Base-by-base conservation (phyloP, 2,888 invertebrate species). In the Ichneumoninae sp. region DNA sequence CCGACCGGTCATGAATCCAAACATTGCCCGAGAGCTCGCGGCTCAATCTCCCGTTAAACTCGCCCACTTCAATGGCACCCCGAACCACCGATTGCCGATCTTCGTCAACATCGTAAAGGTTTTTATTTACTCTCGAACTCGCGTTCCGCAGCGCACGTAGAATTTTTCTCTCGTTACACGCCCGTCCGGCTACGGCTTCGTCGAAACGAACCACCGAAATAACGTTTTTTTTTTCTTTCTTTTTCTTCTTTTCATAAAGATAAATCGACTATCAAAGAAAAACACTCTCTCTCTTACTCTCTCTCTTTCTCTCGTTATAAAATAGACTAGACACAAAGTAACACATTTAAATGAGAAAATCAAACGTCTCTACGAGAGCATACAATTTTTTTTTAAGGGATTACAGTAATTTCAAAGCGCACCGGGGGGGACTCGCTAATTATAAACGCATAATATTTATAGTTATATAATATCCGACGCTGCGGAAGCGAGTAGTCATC, bases 401-500 rank as follows among this genome's bases (percentile, higher is more conserved):
- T 30, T 66, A 80, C 33, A 71, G 81, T 65, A 78, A 78, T 80
- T 80, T 72, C 7, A 57, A 83, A 80, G 62, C 80, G 71, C 74
- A 74, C 79, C 69, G 80, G 77, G 80, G 77, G 16, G 57, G 16
- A 60, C 69, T 77, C 66, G 72, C 76, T 84, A 77, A 84, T 77
- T 77, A 69, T 69, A 80, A 77, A 84, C 80, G 68, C 62, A 72
- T 80, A 40, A 70, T 75, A 75, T 50, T 44, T 82, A 62, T 70
- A 74, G 75, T 40, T 70, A 57, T 60, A 66, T 57, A 19, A 52
- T 77, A 33, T 26, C 75, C 74, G 70, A 83, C 84, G 83, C 82
- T 87, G 84, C 86, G 86, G 86, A 87, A 86, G 84, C 86, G 86
- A 86, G 82, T 81, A 80, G 26, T 74, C 62, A 13, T 57, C n/a